Evolutionary conservation across 2,113 vertebrate species (phyloP).

Genomic region (Lophotis ruficrista): DNA sequence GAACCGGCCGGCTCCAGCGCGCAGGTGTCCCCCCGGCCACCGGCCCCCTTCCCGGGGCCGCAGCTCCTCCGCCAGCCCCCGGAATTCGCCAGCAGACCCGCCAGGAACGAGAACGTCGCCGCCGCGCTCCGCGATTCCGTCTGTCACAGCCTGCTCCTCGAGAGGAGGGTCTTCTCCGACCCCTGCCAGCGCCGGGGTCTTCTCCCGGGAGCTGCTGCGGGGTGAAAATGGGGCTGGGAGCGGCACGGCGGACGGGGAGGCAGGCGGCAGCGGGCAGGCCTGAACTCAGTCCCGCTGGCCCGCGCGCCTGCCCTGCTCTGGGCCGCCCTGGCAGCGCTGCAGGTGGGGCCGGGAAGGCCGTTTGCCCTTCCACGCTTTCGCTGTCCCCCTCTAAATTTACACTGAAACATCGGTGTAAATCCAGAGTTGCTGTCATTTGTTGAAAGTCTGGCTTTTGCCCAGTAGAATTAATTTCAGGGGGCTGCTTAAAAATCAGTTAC

Average conservation of each 20-base stretch:
- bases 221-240: fast-evolving
- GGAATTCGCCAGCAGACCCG: too few relatives aligned
- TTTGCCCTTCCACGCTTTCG: fast-evolving
- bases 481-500: background rate
- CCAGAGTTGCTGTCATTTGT: fast-evolving
- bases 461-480: background rate
- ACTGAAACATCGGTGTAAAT: fast-evolving
- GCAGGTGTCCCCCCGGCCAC: too few relatives aligned
- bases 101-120: too few relatives aligned
- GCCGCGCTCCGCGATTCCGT: too few relatives aligned
- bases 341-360: fast-evolving
- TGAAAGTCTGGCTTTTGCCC: background rate
- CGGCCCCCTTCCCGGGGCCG: too few relatives aligned
- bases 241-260: background rate
- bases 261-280: background rate
- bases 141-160: too few relatives aligned
- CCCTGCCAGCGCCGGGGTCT: too few relatives aligned
- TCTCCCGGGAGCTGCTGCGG: background rate
- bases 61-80: too few relatives aligned
- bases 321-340: background rate
- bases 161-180: too few relatives aligned
- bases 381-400: fast-evolving
- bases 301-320: background rate
- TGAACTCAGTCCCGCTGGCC: fast-evolving
- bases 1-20: too few relatives aligned